Base-by-base conservation (phyloP, 2,797 vertebrate genomes). In the Lateolabrax maculatus region DNA sequence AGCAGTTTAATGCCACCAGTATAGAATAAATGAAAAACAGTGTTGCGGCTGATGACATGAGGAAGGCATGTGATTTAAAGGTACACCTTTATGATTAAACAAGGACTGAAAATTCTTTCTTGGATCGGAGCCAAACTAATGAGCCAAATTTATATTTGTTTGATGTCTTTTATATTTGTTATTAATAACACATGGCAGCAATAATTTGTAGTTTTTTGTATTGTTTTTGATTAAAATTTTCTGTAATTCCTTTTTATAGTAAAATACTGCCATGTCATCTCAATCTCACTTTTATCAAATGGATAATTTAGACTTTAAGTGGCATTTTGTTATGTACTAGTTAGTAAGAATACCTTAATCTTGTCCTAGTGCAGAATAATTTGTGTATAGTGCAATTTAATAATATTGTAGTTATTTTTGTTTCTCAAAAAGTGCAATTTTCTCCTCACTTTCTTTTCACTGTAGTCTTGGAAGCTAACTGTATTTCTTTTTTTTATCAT, bases 401-500 rank as follows among this genome's bases (percentile, higher is more conserved):
- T 48, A 18, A 67, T 10, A 15, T 31, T 9, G 5, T 78, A 69
- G 60, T 51, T 75, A 49, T 80, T 72, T 79, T 81, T 80, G 31
- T 77, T 75, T 84, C 23, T 83, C 21, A 65, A 82, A 80, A 86
- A 70, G 80, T 92, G 80, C 78, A 86, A 84, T 92, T 87, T 71
- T 69, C 78, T 83, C 61, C 52, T 75, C 36, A n/a, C 51, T 73
- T 46, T 64, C 21, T 82, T 18, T 73, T 71, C 44, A 18, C 48
- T 57, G 64, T 83, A 75, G 58, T 89, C 79, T 87, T 72, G 46
- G 31, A 88, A 81, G 77, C 49, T 53, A 73, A 85, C 73, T 76
- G 56, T 83, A 46, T 82, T 71, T 79, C n/a, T 75, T 77, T 63
- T 68, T 78, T 71, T 78, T 74, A 73, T 84, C 86, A 78, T 85